A percentile compares a stretch with the other conserved stretches of the same genome.
phyloP scores from a whole-genome alignment of 1,140 invertebrate genomes.

The Oscheius sp. region DNA sequence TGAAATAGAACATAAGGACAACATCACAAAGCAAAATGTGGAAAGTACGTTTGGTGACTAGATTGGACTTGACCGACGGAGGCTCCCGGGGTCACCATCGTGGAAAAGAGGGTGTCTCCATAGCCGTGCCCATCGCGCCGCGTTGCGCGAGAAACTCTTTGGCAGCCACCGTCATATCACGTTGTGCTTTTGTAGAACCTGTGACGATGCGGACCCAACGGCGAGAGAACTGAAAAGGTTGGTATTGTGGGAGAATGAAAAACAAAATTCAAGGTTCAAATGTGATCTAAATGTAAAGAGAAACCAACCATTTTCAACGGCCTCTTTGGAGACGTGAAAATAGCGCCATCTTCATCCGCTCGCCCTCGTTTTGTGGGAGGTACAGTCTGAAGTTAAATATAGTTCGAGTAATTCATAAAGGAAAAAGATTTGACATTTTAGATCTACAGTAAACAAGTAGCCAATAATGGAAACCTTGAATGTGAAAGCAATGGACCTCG shows the following conservation, averaged over 20 bases:
- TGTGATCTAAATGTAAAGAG: too few species aligned
- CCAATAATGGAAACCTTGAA: too few species aligned
- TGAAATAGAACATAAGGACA: too few species aligned
- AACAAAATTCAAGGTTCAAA: not conserved
- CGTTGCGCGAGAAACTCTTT: not conserved
- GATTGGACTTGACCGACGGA: too few species aligned
- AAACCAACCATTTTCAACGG: not conserved
- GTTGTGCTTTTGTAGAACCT: not conserved
- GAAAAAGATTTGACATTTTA: too few species aligned
- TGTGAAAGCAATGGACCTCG: too few species aligned
- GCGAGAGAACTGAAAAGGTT: not conserved
- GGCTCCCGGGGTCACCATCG: too few species aligned
- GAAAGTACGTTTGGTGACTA: too few species aligned
- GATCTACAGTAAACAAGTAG: too few species aligned
- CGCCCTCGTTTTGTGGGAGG: not conserved
- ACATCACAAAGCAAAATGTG: too few species aligned
- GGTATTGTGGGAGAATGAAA: not conserved
- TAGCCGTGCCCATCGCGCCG: not conserved
- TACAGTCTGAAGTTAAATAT: not conserved
- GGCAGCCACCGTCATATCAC: not conserved
- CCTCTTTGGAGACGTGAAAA: not conserved
- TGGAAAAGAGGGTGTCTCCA: too few species aligned
- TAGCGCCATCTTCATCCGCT: not conserved
- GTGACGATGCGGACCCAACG: conserved; percentile 1
- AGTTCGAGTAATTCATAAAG: not conserved